phyloP scores from a whole-genome alignment of 2,797 vertebrate species.

The Brachymystax lenok region DNA sequence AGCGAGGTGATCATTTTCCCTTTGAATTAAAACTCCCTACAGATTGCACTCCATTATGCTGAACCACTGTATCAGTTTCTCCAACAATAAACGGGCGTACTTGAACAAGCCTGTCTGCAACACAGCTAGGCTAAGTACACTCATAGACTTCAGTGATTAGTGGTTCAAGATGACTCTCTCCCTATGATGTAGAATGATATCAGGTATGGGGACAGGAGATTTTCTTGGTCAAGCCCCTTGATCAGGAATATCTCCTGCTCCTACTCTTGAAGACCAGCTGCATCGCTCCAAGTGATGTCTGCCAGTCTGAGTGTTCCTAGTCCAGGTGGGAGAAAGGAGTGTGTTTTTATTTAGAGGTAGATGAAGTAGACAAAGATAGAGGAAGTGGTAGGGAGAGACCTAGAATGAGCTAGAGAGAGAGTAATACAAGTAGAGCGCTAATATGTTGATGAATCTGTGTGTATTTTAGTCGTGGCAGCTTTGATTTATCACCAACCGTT shows the following conservation, averaged over 20 bases:
- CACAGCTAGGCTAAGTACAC: background rate
- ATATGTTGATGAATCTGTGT: constrained; percentile 77
- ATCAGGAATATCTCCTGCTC: background rate
- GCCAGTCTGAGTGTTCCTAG: background rate
- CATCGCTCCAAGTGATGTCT: background rate
- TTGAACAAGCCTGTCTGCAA: constrained; percentile 1
- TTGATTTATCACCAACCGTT: constrained; percentile 79
- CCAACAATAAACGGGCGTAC: constrained; percentile 9
- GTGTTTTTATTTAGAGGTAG: background rate
- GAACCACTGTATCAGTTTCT: constrained; percentile 57
- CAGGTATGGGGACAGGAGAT: background rate
- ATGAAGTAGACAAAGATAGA: background rate
- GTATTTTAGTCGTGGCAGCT: constrained; percentile 74
- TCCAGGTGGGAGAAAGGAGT: background rate
- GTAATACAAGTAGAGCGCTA: constrained; percentile 70
- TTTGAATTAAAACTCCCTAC: constrained; percentile 60
- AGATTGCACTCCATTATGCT: constrained; percentile 61
- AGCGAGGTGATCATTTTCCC: constrained; percentile 65
- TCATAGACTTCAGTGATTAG: background rate
- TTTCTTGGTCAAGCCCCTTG: background rate
- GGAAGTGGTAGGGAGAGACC: constrained; percentile 3
- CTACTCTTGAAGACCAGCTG: background rate
- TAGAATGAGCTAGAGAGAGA: constrained; percentile 17
- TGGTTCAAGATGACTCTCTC: background rate
- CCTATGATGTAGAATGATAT: background rate